Evolutionary conservation across 1,140 invertebrate genomes (phyloP).

Genomic region (Leptestheria dahalacensis): DNA sequence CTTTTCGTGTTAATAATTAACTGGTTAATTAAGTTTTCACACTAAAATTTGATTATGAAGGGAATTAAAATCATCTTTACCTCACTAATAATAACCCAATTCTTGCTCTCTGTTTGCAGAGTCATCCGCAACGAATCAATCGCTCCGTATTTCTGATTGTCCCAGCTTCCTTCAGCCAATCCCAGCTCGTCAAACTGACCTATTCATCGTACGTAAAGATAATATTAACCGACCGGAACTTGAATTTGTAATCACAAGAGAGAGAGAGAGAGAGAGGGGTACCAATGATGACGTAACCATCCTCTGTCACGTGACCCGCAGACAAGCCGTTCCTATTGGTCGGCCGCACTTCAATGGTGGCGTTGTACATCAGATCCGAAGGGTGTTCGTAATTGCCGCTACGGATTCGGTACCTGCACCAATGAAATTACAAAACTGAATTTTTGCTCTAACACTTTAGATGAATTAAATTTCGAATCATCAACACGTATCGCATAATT

Average conservation of each 20-base stretch:
- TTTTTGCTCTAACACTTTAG: no score
- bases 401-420: slow-evolving; percentile 66
- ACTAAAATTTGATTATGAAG: no score
- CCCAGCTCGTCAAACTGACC: slow-evolving; percentile 61
- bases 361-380: slow-evolving; percentile 78
- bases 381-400: slow-evolving; percentile 86
- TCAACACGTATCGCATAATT: no score
- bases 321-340: slow-evolving; percentile 19
- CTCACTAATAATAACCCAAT: slow-evolving; percentile 83
- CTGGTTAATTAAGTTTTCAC: no score
- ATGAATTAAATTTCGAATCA: no score
- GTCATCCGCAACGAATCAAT: slow-evolving; percentile 53
- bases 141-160: slow-evolving; percentile 42
- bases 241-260: slow-evolving; percentile 13
- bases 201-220: slow-evolving; percentile 21
- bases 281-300: slow-evolving; percentile 15
- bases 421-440: no score
- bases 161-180: slow-evolving; percentile 53
- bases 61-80: slow-evolving; percentile 37
- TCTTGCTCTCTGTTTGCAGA: slow-evolving; percentile 63
- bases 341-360: slow-evolving; percentile 66
- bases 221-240: slow-evolving; percentile 15
- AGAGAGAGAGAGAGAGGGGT: slow-evolving; percentile 14
- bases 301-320: slow-evolving; percentile 15
- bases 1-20: no score